Percentiles rank a stretch among this genome's conserved stretches.
Evolutionary conservation across 2,797 vertebrate genomes (phyloP).

Genomic region (Aeoliscus strigatus): DNA sequence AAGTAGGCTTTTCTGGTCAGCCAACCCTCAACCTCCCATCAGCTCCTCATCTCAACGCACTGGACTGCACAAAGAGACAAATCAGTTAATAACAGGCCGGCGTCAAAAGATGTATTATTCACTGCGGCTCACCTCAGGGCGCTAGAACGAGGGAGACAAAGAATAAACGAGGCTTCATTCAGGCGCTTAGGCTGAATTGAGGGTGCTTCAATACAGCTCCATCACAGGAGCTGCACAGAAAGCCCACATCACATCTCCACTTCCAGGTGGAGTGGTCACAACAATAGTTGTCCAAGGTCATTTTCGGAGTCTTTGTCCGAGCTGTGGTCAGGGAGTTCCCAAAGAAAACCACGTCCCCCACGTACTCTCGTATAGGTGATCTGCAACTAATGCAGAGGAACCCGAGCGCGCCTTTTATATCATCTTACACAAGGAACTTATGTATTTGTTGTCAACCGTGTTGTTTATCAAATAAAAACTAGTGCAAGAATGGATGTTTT

Average conservation of each 20-base stretch:
- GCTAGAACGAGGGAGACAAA: constrained; percentile 3
- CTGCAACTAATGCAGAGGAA: no score
- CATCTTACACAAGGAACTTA: no score
- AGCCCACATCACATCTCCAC: constrained; percentile 15
- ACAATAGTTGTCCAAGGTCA: neutral
- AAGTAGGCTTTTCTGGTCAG: constrained; percentile 59
- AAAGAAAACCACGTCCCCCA: no score
- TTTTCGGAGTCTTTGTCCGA: no score
- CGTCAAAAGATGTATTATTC: constrained; percentile 38
- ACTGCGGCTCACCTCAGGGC: constrained; percentile 8
- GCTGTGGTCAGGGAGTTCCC: no score
- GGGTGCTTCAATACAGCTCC: constrained; percentile 30
- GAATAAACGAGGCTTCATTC: constrained; percentile 25
- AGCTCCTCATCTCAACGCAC: constrained; percentile 27
- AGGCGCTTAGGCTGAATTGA: constrained; percentile 13
- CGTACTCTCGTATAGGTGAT: no score
- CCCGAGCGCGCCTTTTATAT: no score
- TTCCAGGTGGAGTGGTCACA: constrained; percentile 9
- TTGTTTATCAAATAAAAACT: no score
- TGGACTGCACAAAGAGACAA: constrained; percentile 34
- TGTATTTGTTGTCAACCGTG: no score
- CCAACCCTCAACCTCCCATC: constrained; percentile 33
- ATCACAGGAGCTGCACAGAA: no score
- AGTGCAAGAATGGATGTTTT: no score
- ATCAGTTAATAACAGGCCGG: constrained; percentile 36